Evolutionary conservation across 2,113 vertebrate species (phyloP), one percentile per base, ranked within the genome.

Genomic region (Manacus vitellinus): DNA sequence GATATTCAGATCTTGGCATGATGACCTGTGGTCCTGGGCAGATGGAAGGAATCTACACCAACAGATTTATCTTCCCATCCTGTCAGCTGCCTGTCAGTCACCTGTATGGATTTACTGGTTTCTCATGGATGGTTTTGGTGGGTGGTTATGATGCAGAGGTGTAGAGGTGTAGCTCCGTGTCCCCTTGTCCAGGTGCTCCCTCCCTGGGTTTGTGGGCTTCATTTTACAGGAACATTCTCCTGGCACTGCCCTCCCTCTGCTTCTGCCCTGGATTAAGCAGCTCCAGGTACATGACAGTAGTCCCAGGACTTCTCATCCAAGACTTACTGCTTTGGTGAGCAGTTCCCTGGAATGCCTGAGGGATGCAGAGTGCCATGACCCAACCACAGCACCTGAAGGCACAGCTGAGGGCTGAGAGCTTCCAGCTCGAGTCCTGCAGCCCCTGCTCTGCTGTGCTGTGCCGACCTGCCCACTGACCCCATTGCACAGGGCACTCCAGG

Each of bases 181-280:
- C 14, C 13, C 20, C 7, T 37, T 56, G 16, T 61, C 72, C 63
- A 31, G 30, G 12, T 46, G 18, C 31, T 72, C 24, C 19, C 33
- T 46, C 21, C n/a, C 19, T 14, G 6, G 9, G 16, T 18, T n/a
- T 0, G 0, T 24, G 24, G 63, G 27, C 41, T 73, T 62, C 2
- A 8, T 80, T 83, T 63, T 47, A 33, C 54, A 56, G 37, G 23
- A 73, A 7, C 14, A 22, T 35, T 33, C 16, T 16, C 47, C 52
- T 46, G 67, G 25, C 12, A 13, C 35, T 43, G 37, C 37, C 18
- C 30, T 85, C 19, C 28, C 43, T 55, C 51, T 66, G 55, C 56
- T 66, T 43, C 55, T 78, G 80, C 17, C 24, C 62, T 8, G 27
- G 41, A 44, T 55, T 25, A 70, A 56, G 44, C 52, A 51, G 43